Conservation (phyloP, 2,888 invertebrate genomes). For the Pocota personata region DNA sequence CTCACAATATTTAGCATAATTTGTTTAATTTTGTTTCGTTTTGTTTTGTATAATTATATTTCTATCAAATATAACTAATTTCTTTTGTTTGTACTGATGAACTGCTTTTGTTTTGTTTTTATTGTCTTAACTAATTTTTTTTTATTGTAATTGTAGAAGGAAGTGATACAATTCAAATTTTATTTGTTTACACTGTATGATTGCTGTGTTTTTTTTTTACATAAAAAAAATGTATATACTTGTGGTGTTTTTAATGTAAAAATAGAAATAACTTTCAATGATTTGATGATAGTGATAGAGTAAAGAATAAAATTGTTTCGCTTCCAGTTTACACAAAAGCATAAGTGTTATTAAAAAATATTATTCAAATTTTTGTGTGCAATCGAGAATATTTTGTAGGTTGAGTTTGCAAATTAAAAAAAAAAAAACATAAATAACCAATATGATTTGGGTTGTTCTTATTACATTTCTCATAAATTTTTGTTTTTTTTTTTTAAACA, state of each 20-base stretch:
- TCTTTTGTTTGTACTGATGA: constrained; percentile 16
- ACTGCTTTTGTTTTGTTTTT: neutral
- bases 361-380: constrained; percentile 35
- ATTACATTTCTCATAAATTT: neutral
- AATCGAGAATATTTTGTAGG: constrained; percentile 14
- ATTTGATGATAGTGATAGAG: constrained; percentile 17
- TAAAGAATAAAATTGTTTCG: constrained; percentile 39
- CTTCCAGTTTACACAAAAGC: constrained; percentile 54
- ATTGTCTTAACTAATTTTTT: neutral
- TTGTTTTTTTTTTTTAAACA: neutral
- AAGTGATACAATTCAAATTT: constrained; percentile 9
- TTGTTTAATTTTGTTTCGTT: constrained; percentile 15
- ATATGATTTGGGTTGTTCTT: constrained; percentile 31
- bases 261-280: neutral
- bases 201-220: constrained; percentile 23
- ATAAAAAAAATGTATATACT: neutral
- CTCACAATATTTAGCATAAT: constrained; percentile 51
- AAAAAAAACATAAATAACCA: neutral
- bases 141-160: neutral
- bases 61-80: constrained; percentile 11
- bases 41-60: too few species aligned
- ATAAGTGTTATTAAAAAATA: constrained; percentile 28
- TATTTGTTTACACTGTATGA: constrained; percentile 4
- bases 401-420: constrained; percentile 18
- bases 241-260: constrained; percentile 31